Evolutionary conservation across 2,113 vertebrate species (phyloP).

Genomic region (Chascanopsetta lugubris): DNA sequence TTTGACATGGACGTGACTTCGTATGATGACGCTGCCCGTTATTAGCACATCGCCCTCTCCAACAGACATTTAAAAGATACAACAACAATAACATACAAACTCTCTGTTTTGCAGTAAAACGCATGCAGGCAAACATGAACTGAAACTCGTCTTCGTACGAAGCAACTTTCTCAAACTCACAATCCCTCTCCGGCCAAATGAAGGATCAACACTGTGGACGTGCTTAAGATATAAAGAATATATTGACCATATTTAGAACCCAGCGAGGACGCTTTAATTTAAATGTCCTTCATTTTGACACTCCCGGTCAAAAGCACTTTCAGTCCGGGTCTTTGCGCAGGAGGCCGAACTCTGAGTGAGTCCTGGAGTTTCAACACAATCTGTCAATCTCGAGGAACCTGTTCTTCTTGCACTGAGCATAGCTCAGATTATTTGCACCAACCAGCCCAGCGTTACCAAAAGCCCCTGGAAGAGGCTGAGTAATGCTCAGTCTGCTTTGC

Average conservation of each 20-base stretch:
- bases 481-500: conserved; percentile 4
- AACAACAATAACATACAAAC: background rate
- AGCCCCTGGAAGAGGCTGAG: background rate
- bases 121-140: background rate
- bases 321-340: background rate
- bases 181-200: background rate
- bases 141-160: background rate
- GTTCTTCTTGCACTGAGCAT: conserved; percentile 33
- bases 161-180: background rate
- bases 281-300: background rate
- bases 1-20: conserved; percentile 76
- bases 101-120: too few relatives aligned
- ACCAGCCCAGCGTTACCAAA: background rate
- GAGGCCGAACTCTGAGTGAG: background rate
- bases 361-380: background rate
- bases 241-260: background rate
- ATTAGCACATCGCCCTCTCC: conserved; percentile 30
- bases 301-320: conserved; percentile 13
- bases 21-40: conserved; percentile 62
- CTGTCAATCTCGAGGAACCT: conserved; percentile 21
- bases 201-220: conserved; percentile 7
- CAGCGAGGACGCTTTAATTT: background rate
- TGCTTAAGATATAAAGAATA: background rate
- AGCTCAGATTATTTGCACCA: conserved; percentile 44
- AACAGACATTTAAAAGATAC: background rate